Base-by-base conservation (phyloP, 2,888 invertebrate genomes). In the Agrilus biguttatus region DNA sequence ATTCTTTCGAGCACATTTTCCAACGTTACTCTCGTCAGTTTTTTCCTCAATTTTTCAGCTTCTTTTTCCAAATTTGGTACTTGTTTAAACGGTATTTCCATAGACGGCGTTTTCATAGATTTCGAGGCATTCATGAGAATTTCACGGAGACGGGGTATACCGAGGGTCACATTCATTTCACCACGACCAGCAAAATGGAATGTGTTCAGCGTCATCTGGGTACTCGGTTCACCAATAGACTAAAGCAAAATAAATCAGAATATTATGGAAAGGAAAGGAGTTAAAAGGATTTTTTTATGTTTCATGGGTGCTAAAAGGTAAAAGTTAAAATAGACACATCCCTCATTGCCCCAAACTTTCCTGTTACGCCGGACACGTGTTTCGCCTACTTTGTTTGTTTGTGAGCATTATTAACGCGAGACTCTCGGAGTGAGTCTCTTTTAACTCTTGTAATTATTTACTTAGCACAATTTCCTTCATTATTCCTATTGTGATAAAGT, bases 81-180 rank as follows among this genome's bases (percentile, higher is more conserved):
- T 21, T 72, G 55, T 2, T 63, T 54, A 50, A 96, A 85, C 0
- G 95, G 95, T 51, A 95, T 83, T 57, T 92, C 91, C 88, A 97
- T 92, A 41, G 84, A 86, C 0, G 98, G 98, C 0, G 98, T 98
- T 66, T 91, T 90, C 10, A 96, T 86, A 47, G 82, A 84, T n/a
- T 78, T 79, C 1, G 91, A 86, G 0, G 95, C 96, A 56, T 84
- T 82, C 96, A 98, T 97, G 1, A 98, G 71, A 53, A 98, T 93
- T 75, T 98, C 98, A 53, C 95, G 71, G 5, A 98, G 73, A 53
- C 98, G 80, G 0, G 98, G 98, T 55, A 98, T 97, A 73, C 98
- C 98, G n/a, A 99, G 74, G 0, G 98, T 98, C 0, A 99, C 97
- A 72, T 99, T 99, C 96, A 98, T 98, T 69, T 98, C 98, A 72